These are phyloP conservation scores for Gnatocerus cornutus DNA, from an alignment of 2,888 invertebrate species.

Conservation along the genomic window DNA sequence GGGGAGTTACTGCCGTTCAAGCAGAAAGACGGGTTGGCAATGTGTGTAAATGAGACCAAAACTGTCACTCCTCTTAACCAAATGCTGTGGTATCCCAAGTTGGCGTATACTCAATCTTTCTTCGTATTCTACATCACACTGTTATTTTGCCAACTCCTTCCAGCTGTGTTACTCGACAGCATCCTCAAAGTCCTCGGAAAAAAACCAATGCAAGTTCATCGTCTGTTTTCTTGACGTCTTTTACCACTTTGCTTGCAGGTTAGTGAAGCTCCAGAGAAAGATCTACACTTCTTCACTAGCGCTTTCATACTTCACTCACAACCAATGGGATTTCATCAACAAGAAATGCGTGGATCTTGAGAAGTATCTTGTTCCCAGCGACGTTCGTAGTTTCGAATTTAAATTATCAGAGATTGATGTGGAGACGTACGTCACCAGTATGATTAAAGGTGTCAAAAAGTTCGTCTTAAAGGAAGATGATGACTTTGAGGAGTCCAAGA, in stretches of 20 bases:
- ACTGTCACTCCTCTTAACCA: constrained; percentile 79
- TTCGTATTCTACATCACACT: constrained; percentile 79
- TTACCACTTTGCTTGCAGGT: constrained; percentile 72
- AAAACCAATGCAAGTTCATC: constrained; percentile 77
- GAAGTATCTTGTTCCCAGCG: no score
- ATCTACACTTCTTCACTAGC: constrained; percentile 84
- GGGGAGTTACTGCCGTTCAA: constrained; percentile 70
- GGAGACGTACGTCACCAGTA: no score
- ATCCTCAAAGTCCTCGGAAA: constrained; percentile 77
- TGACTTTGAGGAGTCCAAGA: neutral
- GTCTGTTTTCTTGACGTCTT: no score
- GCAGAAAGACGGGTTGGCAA: constrained; percentile 66
- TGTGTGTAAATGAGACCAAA: constrained; percentile 76
- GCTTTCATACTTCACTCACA: constrained; percentile 81
- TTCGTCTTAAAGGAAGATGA: neutral
- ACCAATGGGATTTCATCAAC: constrained; percentile 87
- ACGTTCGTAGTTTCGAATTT: no score
- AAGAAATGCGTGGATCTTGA: no score
- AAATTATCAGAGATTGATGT: no score
- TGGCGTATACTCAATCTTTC: constrained; percentile 77
- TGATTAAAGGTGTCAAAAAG: neutral
- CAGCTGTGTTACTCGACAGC: constrained; percentile 83
- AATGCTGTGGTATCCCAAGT: constrained; percentile 79
- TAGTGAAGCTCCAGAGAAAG: constrained; percentile 85
- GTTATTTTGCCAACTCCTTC: constrained; percentile 83